Evolutionary conservation across 2,797 vertebrate species (phyloP).

Genomic region (Trematomus bernacchii): DNA sequence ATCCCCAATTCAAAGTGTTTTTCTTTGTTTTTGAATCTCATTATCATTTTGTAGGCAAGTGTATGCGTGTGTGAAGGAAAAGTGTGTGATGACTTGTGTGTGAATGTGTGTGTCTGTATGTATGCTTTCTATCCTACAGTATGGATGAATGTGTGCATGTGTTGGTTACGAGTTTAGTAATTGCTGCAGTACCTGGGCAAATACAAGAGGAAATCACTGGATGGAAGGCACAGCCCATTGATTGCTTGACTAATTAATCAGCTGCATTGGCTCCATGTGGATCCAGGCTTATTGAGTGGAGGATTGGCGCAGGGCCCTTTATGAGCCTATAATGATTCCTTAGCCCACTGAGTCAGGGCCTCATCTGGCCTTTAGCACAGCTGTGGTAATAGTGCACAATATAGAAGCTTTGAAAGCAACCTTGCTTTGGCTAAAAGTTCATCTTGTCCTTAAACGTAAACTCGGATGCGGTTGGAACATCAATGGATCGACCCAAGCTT

Average conservation of each 20-base stretch:
- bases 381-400: slow-evolving; percentile 57
- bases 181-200: slow-evolving; percentile 72
- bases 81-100: slow-evolving; percentile 49
- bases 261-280: slow-evolving; percentile 78
- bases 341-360: slow-evolving; percentile 73
- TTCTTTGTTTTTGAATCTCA: slow-evolving; percentile 77
- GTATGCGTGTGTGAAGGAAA: slow-evolving; percentile 42
- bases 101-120: slow-evolving; percentile 38
- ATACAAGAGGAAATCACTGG: slow-evolving; percentile 72
- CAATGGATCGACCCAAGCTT: slow-evolving; percentile 21
- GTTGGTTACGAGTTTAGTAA: slow-evolving; percentile 55
- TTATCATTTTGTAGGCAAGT: slow-evolving; percentile 69
- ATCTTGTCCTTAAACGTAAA: slow-evolving; percentile 47
- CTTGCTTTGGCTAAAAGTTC: slow-evolving; percentile 27
- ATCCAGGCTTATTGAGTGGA: slow-evolving; percentile 79
- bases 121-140: slow-evolving; percentile 29
- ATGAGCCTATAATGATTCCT: slow-evolving; percentile 83
- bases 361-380: slow-evolving; percentile 73
- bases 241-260: slow-evolving; percentile 86
- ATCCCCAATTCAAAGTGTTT: slow-evolving; percentile 78
- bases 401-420: slow-evolving; percentile 52
- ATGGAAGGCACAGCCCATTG: slow-evolving; percentile 76
- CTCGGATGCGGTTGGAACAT: slow-evolving; percentile 32
- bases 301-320: slow-evolving; percentile 75
- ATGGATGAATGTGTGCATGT: slow-evolving; percentile 16